Percentiles rank a stretch among this genome's conserved stretches.
Conservation (phyloP, 1,140 invertebrate species). For the Euwallacea fornicatus region DNA sequence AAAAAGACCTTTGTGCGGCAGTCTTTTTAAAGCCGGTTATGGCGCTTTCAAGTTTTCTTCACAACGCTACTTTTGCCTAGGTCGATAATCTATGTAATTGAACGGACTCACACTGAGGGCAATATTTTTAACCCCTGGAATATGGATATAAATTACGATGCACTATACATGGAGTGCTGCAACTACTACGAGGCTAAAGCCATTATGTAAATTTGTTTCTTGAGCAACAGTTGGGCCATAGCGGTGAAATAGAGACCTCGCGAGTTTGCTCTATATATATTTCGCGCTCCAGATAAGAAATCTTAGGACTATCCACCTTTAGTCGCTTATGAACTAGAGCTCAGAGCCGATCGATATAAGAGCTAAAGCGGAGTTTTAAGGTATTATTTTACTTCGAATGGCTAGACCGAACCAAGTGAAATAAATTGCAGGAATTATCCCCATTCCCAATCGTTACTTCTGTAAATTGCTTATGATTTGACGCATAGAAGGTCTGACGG, state of each 20-base stretch:
- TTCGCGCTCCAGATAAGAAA: no score
- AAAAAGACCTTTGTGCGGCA: constrained; percentile 6
- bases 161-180: background rate
- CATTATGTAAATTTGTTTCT: constrained; percentile 22
- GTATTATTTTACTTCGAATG: constrained; percentile 1
- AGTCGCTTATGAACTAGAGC: no score
- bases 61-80: no score
- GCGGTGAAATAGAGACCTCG: constrained; percentile 13
- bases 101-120: no score
- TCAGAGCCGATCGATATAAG: background rate
- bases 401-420: background rate
- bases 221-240: constrained; percentile 17
- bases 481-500: no score
- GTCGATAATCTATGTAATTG: no score
- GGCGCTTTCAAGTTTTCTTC: no score
- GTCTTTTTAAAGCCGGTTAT: background rate
- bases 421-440: background rate
- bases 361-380: background rate
- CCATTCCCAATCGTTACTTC: background rate
- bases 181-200: constrained; percentile 3
- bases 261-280: background rate
- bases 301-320: no score
- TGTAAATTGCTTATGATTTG: background rate
- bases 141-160: constrained; percentile 6
- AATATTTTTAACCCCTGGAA: constrained; percentile 1